Evolutionary conservation across 2,113 vertebrate genomes (phyloP).

Genomic region (Scophthalmus maximus): DNA sequence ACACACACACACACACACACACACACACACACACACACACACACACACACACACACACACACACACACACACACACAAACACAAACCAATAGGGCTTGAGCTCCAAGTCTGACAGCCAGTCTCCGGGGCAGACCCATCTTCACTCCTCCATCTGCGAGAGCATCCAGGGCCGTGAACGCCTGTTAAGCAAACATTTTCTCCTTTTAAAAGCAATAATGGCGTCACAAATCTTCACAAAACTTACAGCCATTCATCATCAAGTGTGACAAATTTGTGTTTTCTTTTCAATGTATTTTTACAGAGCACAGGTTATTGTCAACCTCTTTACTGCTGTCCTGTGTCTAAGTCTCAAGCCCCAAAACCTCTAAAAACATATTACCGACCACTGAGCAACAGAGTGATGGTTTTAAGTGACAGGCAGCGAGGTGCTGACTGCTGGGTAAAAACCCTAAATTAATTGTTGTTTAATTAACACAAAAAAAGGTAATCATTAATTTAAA

Average conservation of each 20-base stretch:
- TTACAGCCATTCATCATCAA: not conserved
- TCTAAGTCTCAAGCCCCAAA: not conserved
- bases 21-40: too few relatives aligned
- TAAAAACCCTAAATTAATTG: too few relatives aligned
- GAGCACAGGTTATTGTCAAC: not conserved
- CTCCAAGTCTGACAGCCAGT: constrained; percentile 92
- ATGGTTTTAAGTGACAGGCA: too few relatives aligned
- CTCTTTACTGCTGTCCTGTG: too few relatives aligned
- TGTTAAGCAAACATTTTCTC: constrained; percentile 58
- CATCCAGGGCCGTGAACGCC: constrained; percentile 96
- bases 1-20: constrained; percentile 14
- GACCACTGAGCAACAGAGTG: too few relatives aligned
- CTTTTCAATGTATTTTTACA: not conserved
- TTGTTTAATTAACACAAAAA: too few relatives aligned
- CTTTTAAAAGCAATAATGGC: not conserved
- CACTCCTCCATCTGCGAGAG: constrained; percentile 95
- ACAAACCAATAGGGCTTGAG: constrained; percentile 95
- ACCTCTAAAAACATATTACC: too few relatives aligned
- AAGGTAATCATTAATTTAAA: too few relatives aligned
- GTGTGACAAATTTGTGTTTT: not conserved
- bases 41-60: constrained; percentile 7
- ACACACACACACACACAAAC: constrained; percentile 3
- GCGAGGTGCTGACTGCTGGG: too few relatives aligned
- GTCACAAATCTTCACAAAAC: not conserved
- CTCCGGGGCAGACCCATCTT: constrained; percentile 98